These are phyloP conservation scores for Opisthograptis luteolata DNA, from an alignment of 2,888 invertebrate genomes.

Conservation along the genomic window DNA sequence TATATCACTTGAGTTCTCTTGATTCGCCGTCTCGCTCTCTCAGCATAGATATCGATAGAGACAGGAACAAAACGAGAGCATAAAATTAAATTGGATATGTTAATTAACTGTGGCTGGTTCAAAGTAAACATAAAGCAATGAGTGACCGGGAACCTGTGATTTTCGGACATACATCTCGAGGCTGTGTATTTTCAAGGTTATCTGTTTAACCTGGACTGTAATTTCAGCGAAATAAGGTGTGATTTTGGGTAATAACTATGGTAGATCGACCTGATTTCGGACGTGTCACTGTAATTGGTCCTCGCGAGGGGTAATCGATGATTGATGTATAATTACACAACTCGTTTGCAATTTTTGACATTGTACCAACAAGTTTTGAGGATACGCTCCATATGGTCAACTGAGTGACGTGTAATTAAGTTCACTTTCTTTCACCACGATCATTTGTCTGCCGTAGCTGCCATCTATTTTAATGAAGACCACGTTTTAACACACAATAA, in stretches of 20 bases:
- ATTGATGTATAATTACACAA: constrained; percentile 57
- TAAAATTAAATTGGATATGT: constrained; percentile 65
- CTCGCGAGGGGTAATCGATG: constrained; percentile 53
- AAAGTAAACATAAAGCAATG: constrained; percentile 64
- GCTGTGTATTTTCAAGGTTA: constrained; percentile 38
- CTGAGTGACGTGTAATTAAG: constrained; percentile 20
- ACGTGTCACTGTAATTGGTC: constrained; percentile 62
- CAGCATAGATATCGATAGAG: constrained; percentile 36
- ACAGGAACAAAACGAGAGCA: constrained; percentile 43
- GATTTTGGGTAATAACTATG: constrained; percentile 41
- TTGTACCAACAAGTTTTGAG: constrained; percentile 46
- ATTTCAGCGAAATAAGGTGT: constrained; percentile 40
- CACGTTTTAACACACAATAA: constrained; percentile 55
- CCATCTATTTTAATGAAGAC: constrained; percentile 37
- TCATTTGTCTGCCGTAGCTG: constrained; percentile 6
- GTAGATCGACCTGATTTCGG: constrained; percentile 53
- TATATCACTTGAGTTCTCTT: constrained; percentile 60
- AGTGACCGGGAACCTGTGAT: constrained; percentile 45
- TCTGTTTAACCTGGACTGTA: constrained; percentile 44
- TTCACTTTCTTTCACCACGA: constrained; percentile 21
- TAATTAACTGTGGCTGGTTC: constrained; percentile 68
- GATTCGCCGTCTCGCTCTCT: constrained; percentile 46
- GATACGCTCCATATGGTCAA: constrained; percentile 36
- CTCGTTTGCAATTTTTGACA: constrained; percentile 45
- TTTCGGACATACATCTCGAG: constrained; percentile 50